Evolutionary conservation across 2,888 invertebrate species (phyloP), one percentile per base, ranked within the genome.

Genomic region (Monoplex corrugatus): DNA sequence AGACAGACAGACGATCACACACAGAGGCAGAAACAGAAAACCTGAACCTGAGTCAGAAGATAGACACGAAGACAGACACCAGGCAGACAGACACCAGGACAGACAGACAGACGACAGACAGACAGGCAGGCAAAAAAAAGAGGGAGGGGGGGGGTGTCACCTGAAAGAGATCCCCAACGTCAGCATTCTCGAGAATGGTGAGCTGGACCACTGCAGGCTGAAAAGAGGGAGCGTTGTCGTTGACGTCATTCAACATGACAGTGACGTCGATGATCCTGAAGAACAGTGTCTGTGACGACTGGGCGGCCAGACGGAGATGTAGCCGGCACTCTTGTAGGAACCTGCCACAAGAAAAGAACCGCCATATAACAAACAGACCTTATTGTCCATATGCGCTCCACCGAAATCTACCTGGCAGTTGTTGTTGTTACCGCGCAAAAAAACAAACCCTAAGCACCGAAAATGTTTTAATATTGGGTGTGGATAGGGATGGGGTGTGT

Each of bases 261-360:
- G 88, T 87, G 45, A 94, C 90, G 38, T 86, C 89, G 16, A 93
- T 89, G 88, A 98, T 97, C 94, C 98, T 97, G 94, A 97, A 97
- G 87, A 93, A 93, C n/a, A 92, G 90, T 8, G 91, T 90, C 35
- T 91, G 91, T n/a, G 91, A 90, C 23, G 92, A 92, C 84, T 93
- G 91, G 10, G 91, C 92, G 0, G 91, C 92, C 6, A 91, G 82
- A 78, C 93, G 91, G 0, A 93, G 90, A 10, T 89, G 50, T 35
- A 93, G 89, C 32, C 91, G 87, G 80, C 92, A 92, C 32, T 88
- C 85, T 32, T 84, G 10, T n/a, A 44, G 88, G 16, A 84, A 85
- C 23, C 88, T 88, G 85, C n/a, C 10, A 45, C 40, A 84, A 19
- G 13, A 35, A 72, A 8, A n/a, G 1, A 72, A 72, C 32, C 35